These are phyloP conservation scores for Rattus rattus DNA, from an alignment of 2,113 vertebrate species.

Conservation along the genomic window DNA sequence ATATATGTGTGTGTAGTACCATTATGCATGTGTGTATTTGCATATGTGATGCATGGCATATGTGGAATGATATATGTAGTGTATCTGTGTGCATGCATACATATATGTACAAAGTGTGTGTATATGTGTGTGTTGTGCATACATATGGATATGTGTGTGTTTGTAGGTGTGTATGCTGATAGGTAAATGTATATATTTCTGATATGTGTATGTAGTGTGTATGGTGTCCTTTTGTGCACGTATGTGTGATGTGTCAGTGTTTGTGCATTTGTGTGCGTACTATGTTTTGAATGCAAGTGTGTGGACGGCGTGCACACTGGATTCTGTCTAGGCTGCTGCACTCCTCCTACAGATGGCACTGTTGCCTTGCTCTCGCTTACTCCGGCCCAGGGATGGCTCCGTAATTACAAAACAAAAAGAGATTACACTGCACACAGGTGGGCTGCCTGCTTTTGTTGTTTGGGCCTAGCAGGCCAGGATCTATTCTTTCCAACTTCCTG, in stretches of 20 bases:
- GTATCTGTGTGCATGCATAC: not conserved
- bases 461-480: constrained; percentile 59
- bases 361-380: constrained; percentile 74
- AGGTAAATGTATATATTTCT: not conserved
- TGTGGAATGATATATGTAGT: not conserved
- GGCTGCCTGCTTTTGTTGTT: constrained; percentile 39
- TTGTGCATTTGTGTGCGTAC: not conserved
- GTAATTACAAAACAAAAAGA: constrained; percentile 67
- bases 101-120: not conserved
- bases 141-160: not conserved
- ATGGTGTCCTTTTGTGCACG: not conserved
- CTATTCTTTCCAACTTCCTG: constrained; percentile 66
- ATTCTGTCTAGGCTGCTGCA: not conserved
- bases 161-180: not conserved
- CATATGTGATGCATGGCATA: not conserved
- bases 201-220: not conserved
- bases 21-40: not conserved
- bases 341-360: constrained; percentile 86
- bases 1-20: not conserved
- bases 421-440: constrained; percentile 59
- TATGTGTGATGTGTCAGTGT: not conserved
- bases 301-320: not conserved
- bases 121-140: not conserved
- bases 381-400: not conserved
- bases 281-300: not conserved